Evolutionary conservation across 2,113 vertebrate genomes (phyloP).

Genomic region (Pelobates fuscus): DNA sequence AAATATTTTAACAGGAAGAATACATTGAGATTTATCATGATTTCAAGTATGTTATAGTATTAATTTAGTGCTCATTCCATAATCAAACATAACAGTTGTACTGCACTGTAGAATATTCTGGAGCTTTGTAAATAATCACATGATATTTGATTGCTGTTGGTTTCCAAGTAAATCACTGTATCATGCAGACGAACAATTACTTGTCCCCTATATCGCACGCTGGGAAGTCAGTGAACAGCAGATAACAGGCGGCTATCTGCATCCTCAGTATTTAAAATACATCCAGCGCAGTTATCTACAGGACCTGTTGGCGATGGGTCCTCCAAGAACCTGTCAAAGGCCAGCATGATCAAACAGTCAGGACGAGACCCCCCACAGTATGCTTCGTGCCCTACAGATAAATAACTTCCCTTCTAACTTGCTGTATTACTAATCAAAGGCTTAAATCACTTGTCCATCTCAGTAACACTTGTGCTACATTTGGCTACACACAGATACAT

Average conservation of each 20-base stretch:
- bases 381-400: slow-evolving; percentile 38
- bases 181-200: neutral
- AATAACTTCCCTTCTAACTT: slow-evolving; percentile 19
- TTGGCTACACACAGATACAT: too few relatives aligned
- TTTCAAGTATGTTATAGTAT: too few relatives aligned
- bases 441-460: slow-evolving; percentile 18
- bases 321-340: slow-evolving; percentile 44
- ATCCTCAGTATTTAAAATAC: slow-evolving; percentile 35
- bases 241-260: slow-evolving; percentile 41
- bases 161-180: too few relatives aligned
- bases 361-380: slow-evolving; percentile 24
- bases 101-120: too few relatives aligned
- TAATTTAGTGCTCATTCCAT: too few relatives aligned
- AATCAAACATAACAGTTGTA: too few relatives aligned
- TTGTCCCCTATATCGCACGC: neutral
- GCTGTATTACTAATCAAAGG: neutral
- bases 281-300: slow-evolving; percentile 34
- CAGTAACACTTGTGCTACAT: neutral
- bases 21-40: too few relatives aligned
- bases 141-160: too few relatives aligned
- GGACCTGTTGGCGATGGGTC: slow-evolving; percentile 38
- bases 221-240: slow-evolving; percentile 6
- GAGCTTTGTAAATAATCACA: too few relatives aligned
- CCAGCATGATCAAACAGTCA: slow-evolving; percentile 32
- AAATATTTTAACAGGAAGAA: too few relatives aligned